Conservation (phyloP, 1,140 invertebrate species). For the Triops longicaudatus region DNA sequence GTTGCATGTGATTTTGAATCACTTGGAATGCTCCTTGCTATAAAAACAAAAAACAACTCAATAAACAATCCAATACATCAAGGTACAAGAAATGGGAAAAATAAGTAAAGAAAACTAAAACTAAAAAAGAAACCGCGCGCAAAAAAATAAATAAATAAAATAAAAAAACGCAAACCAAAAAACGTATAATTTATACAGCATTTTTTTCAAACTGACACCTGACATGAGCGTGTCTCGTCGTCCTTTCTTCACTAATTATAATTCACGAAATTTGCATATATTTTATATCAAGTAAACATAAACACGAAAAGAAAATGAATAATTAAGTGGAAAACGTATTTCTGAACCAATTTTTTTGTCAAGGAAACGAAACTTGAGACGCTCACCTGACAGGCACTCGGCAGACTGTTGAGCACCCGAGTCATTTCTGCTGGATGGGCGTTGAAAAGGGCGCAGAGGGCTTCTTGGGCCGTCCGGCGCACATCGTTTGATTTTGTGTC, state of each 20-base stretch:
- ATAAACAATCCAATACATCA: background rate
- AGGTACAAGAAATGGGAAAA: background rate
- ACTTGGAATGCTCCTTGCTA: constrained; percentile 68
- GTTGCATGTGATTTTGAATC: constrained; percentile 44
- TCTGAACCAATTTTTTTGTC: too few relatives aligned
- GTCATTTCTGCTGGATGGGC: constrained; percentile 80
- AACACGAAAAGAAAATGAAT: background rate
- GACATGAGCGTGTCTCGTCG: too few relatives aligned
- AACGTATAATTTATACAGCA: too few relatives aligned
- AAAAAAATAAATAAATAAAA: too few relatives aligned
- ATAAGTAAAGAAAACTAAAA: background rate
- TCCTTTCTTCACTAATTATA: too few relatives aligned
- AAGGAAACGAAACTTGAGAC: background rate
- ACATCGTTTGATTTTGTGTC: constrained; percentile 59
- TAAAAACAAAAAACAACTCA: background rate
- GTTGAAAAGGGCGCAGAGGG: constrained; percentile 79
- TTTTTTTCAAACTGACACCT: too few relatives aligned
- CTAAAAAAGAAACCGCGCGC: too few relatives aligned
- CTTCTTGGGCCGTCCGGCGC: constrained; percentile 62
- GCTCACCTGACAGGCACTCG: constrained; percentile 60
- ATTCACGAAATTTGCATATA: too few relatives aligned
- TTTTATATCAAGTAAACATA: too few relatives aligned
- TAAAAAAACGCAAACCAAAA: too few relatives aligned
- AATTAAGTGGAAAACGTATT: background rate
- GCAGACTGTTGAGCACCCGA: constrained; percentile 67